Evolutionary conservation across 2,888 invertebrate genomes (phyloP), one percentile per base, ranked within the genome.

Genomic region (Drosophila anomelani): DNA sequence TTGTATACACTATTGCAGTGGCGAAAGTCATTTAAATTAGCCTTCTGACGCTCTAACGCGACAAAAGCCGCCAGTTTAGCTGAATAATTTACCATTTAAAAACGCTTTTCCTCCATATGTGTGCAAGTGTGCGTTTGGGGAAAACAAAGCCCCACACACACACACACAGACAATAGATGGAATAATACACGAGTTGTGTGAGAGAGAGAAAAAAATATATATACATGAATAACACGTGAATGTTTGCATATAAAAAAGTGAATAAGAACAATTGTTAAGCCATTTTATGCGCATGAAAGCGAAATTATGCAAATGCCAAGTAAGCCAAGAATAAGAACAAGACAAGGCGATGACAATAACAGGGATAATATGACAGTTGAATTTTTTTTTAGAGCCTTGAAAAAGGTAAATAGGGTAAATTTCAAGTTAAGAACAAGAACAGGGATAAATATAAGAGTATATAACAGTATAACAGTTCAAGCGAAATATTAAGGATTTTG

Each of bases 1-100:
- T 13, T 29, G 29, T 2, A 10, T 4, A 10, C 34, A 34, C 34
- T 10, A 29, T n/a, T 10, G 32, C 29, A n/a, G 32, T 53, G 49
- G 15, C 12, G 36, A 32, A 66, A 66, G 34, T 43, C 47, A 49
- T 68, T 71, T 71, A 71, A 68, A 68, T 68, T 71, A 57, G 72
- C 72, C 59, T 36, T n/a, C 17, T 71, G 20, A 41, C 70, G 71
- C 17, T 17, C 17, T 44, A 51, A 23, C 13, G 57, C 58, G 46
- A 63, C 78, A 64, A 82, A 66, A 63, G 68, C 43, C 79, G 46
- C 58, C 49, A 77, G 51, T 53, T 79, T 62, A 56, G 46, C 69
- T 66, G 63, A 81, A 81, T 84, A 80, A 80, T 80, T 80, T 80
- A 85, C 76, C 81, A 80, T 80, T 80, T 85, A 72, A 58, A 80